phyloP scores from a whole-genome alignment of 2,888 invertebrate genomes.

The Aproaerema taeniolella region DNA sequence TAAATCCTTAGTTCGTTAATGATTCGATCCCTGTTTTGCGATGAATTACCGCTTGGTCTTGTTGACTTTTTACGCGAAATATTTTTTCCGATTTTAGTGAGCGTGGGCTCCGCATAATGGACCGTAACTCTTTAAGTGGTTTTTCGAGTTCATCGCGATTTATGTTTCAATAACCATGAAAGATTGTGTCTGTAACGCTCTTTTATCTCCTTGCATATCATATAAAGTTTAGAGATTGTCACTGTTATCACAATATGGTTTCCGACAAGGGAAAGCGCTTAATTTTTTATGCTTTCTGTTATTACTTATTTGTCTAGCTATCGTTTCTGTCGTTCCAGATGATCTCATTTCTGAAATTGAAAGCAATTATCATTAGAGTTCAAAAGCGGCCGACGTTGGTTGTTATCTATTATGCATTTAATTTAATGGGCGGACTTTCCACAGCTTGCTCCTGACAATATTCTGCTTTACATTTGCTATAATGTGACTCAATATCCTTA shows the following conservation, averaged over 20 bases:
- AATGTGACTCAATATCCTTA: conserved; percentile 23
- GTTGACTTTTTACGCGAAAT: conserved; percentile 60
- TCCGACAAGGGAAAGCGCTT: conserved; percentile 19
- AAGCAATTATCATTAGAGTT: conserved; percentile 19
- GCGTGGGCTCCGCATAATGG: conserved; percentile 60
- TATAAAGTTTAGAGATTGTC: conserved; percentile 36
- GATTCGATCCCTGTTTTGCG: conserved; percentile 56
- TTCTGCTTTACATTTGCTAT: conserved; percentile 19
- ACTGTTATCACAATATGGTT: conserved; percentile 28
- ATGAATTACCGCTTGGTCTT: conserved; percentile 66
- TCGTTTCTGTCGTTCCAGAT: conserved; percentile 6
- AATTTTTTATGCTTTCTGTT: conserved; percentile 13
- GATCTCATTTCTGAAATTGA: conserved; percentile 11
- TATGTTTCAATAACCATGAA: conserved; percentile 59
- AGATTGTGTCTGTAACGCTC: conserved; percentile 46
- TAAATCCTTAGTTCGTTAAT: conserved; percentile 70
- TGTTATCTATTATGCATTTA: conserved; percentile 29
- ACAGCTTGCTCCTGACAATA: conserved; percentile 31
- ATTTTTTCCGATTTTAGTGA: conserved; percentile 54
- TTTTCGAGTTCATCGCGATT: conserved; percentile 62
- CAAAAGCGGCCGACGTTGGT: conserved; percentile 27
- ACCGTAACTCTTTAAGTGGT: conserved; percentile 60
- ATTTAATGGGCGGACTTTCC: conserved; percentile 31
- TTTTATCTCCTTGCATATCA: conserved; percentile 44
- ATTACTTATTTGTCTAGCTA: too few species aligned